Conservation (phyloP, 2,113 vertebrate genomes). For the Prolemur simus region DNA sequence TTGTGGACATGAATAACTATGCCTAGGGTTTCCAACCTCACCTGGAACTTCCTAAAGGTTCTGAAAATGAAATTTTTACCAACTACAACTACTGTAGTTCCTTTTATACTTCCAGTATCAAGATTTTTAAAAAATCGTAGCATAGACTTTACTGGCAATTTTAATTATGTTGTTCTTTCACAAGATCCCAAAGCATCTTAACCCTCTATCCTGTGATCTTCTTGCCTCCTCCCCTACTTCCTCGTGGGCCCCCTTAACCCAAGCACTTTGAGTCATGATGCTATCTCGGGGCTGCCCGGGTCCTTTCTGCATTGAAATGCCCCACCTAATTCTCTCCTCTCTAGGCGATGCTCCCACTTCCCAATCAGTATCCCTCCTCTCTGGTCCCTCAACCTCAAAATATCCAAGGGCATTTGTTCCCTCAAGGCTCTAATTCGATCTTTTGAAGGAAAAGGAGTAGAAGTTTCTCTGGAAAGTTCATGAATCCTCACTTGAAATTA, state of each 20-base stretch:
- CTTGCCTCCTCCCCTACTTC: background rate
- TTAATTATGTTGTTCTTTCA: slow-evolving; percentile 31
- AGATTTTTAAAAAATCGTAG: slow-evolving; percentile 10
- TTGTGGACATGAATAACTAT: slow-evolving; percentile 21
- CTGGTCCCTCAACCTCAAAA: background rate
- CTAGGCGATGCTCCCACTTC: background rate
- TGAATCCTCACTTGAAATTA: background rate
- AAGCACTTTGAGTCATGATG: background rate
- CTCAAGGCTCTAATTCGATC: background rate
- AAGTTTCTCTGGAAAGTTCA: background rate
- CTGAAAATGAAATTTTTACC: slow-evolving; percentile 17
- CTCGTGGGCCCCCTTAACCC: background rate
- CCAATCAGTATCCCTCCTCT: background rate
- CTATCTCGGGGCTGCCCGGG: background rate
- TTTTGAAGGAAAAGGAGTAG: background rate
- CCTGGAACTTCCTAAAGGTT: background rate
- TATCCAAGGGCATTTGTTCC: background rate
- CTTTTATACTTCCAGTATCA: background rate
- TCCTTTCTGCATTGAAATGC: background rate
- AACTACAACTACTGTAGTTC: background rate
- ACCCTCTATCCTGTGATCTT: background rate
- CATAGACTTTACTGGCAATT: background rate
- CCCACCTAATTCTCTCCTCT: background rate
- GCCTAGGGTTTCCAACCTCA: background rate
- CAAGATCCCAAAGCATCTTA: background rate